Conservation (phyloP, 2,888 invertebrate genomes). For the Ormyrus pomaceus region DNA sequence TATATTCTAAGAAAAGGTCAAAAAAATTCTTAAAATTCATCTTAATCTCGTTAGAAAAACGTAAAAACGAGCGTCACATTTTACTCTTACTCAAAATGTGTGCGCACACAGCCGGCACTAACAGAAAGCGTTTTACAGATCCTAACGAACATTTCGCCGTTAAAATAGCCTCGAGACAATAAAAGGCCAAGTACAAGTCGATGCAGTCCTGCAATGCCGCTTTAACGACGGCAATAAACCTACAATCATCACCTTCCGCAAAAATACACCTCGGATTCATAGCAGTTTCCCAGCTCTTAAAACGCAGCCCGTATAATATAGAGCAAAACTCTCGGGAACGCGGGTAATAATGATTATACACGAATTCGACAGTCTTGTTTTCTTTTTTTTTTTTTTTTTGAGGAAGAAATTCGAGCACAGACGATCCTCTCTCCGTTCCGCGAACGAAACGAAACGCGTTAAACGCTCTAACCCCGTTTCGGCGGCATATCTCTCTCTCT, state of each 20-base stretch:
- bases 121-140: background rate
- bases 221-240: conserved; percentile 19
- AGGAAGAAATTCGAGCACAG: background rate
- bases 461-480: conserved; percentile 39
- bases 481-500: background rate
- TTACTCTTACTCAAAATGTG: no score
- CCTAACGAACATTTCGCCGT: conserved; percentile 1
- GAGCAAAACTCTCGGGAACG: no score
- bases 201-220: background rate
- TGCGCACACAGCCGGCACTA: background rate
- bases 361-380: no score
- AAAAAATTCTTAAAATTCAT: no score
- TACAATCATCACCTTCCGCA: background rate
- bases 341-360: no score
- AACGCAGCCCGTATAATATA: no score
- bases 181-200: background rate
- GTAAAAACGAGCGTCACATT: no score
- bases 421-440: background rate
- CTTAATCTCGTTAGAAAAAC: no score
- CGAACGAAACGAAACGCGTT: conserved; percentile 27
- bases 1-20: no score
- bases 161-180: conserved; percentile 3
- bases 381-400: no score
- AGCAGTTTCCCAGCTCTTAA: no score
- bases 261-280: no score